Evolutionary conservation across 2,888 invertebrate species (phyloP).

Genomic region (Tachina fera): DNA sequence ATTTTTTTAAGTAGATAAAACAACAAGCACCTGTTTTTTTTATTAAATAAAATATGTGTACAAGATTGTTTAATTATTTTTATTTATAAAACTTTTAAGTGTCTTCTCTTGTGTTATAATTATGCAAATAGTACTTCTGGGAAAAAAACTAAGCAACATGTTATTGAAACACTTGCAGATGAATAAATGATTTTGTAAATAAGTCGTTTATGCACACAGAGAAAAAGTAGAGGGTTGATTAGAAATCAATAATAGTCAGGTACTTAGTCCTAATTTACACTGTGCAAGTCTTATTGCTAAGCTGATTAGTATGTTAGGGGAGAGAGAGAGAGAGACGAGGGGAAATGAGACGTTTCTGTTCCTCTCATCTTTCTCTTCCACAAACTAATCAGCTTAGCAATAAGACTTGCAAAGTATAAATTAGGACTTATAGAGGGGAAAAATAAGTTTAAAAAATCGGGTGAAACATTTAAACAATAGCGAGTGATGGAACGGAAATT

Average conservation of each 20-base stretch:
- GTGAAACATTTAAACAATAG: too few species aligned
- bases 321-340: too few species aligned
- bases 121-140: slow-evolving; percentile 29
- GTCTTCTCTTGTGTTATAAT: slow-evolving; percentile 41
- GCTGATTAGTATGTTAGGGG: too few species aligned
- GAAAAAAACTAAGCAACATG: slow-evolving; percentile 5
- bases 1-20: slow-evolving; percentile 14
- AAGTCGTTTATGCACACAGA: slow-evolving; percentile 10
- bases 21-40: slow-evolving; percentile 3
- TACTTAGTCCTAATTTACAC: too few species aligned
- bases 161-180: slow-evolving; percentile 45
- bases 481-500: too few species aligned
- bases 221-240: background rate
- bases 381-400: too few species aligned
- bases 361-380: too few species aligned
- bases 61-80: slow-evolving; percentile 25
- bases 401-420: too few species aligned
- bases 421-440: too few species aligned
- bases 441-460: too few species aligned
- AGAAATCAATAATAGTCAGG: background rate
- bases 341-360: too few species aligned
- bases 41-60: background rate
- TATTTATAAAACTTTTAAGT: slow-evolving; percentile 34
- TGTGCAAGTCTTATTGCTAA: too few species aligned
- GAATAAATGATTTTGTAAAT: slow-evolving; percentile 38